Evolutionary conservation across 2,888 invertebrate species (phyloP), one percentile per base, ranked within the genome.

Genomic region (Dolomedes plantarius): DNA sequence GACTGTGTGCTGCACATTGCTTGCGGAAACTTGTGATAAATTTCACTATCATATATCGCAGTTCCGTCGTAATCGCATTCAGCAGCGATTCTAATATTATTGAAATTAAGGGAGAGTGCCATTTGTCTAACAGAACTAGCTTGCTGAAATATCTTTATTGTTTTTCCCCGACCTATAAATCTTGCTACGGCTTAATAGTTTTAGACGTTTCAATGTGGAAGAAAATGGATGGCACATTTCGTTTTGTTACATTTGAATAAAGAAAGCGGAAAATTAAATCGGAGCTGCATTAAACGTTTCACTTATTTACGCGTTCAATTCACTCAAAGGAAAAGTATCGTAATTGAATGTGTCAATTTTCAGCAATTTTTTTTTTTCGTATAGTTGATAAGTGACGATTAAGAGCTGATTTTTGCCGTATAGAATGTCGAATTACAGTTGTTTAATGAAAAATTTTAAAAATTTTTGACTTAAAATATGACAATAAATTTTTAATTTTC

Each of bases 11-110:
- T 28, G 39, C 13, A 36, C 32, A 83, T 36, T 64, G 64, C 71
- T 71, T 32, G 71, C 46, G 75, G 76, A 82, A 81, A 64, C 71
- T 76, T 74, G 73, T 71, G 50, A 76, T 65, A 65, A 36, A 82
- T 82, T 39, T 69, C 23, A 62, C 71, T 76, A 76, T 69, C 76
- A 82, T 71, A 65, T 64, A 64, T 76, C 69, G 69, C 64, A 50
- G 67, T 39, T 46, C 39, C 9, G 36, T 32, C 31, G 28, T 80
- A 80, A 80, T 80, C 64, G 50, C 39, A 73, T 65, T 74, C 73
- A 68, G 31, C 56, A 39, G 80, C 65, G 19, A 68, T 81, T 68
- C 39, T 74, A 81, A 81, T 81, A 65, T 39, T 68, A 81, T 81
- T 74, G 68, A 73, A 80, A 73, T 80, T 80, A 80, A 72, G 65